Conservation (phyloP, 37 sponge, comb jelly and placozoan genomes). For the Corticium candelabrum region DNA sequence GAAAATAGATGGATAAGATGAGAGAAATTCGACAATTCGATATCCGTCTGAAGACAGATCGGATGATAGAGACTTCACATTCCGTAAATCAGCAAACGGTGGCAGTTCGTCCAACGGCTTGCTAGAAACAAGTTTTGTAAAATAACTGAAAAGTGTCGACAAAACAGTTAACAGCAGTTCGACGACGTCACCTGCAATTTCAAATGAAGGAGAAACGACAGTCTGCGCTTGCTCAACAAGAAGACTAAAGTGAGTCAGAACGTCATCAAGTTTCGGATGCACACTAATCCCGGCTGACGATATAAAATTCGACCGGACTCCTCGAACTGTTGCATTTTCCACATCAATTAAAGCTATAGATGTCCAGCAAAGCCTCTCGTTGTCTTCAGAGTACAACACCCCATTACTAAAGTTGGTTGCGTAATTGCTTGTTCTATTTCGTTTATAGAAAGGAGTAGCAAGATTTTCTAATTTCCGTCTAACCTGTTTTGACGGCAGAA, state of each 20-base stretch:
- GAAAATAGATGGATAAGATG: not conserved
- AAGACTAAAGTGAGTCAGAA: not conserved
- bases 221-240: not conserved
- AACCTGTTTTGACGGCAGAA: too few relatives aligned
- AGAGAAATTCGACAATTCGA: not conserved
- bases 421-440: not conserved
- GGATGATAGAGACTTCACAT: not conserved
- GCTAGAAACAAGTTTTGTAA: not conserved
- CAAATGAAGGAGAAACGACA: not conserved
- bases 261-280: not conserved
- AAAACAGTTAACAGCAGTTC: not conserved
- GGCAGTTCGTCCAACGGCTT: not conserved
- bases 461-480: too few relatives aligned
- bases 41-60: not conserved
- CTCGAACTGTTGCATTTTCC: not conserved
- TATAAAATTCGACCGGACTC: too few relatives aligned
- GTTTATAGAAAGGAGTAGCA: too few relatives aligned
- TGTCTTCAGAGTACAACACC: not conserved
- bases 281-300: not conserved
- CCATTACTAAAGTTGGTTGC: not conserved
- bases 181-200: not conserved
- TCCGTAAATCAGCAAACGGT: not conserved
- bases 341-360: not conserved
- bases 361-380: not conserved
- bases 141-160: not conserved